Evolutionary conservation across 2,797 vertebrate genomes (phyloP).

Genomic region (Helicolenus hilgendorfi): DNA sequence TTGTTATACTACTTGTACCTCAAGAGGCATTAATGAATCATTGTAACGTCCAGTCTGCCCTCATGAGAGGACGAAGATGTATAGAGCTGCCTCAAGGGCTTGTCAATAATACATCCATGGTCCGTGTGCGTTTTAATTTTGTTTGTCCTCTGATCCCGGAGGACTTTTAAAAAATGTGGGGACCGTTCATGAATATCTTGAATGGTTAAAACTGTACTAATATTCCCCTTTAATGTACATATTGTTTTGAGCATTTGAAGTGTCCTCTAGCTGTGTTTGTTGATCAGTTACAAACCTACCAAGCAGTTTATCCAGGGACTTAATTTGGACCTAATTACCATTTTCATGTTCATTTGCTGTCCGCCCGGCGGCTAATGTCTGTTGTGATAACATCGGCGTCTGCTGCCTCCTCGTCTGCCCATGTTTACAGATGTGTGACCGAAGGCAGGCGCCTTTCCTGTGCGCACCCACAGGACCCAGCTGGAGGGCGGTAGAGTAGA

Average conservation of each 20-base stretch:
- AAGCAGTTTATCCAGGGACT: constrained; percentile 37
- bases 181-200: not conserved
- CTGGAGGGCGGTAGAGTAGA: constrained; percentile 21
- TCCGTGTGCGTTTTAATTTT: too few species aligned
- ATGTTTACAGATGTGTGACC: constrained; percentile 81
- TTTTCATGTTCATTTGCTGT: constrained; percentile 67
- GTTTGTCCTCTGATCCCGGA: too few species aligned
- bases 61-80: too few species aligned
- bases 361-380: constrained; percentile 64
- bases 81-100: too few species aligned
- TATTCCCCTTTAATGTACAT: not conserved
- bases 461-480: constrained; percentile 53
- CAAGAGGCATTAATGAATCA: too few species aligned
- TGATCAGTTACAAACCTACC: constrained; percentile 38
- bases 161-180: not conserved
- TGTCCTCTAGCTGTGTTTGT: constrained; percentile 22
- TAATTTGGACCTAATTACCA: constrained; percentile 71
- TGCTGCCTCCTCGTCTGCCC: constrained; percentile 72
- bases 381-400: constrained; percentile 75
- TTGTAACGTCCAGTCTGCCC: too few species aligned
- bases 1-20: too few species aligned
- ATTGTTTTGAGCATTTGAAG: not conserved
- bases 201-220: not conserved
- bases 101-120: too few species aligned
- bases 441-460: constrained; percentile 76